A percentile compares a stretch with the other conserved stretches of the same genome.
Conservation (phyloP, 2,113 vertebrate species). For the Seriola quinqueradiata region DNA sequence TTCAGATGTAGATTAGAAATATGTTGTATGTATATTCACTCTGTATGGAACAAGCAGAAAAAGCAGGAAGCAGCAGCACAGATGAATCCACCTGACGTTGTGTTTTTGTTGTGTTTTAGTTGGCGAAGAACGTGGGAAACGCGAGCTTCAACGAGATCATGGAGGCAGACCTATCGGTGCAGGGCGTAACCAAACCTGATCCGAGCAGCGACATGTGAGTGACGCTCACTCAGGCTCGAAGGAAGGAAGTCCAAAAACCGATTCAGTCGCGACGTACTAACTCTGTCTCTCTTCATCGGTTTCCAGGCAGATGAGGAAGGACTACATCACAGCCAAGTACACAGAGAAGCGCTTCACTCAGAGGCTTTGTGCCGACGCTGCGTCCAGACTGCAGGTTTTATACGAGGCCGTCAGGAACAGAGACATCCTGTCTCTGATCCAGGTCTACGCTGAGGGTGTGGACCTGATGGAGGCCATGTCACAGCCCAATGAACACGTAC, state of each 20-base stretch:
- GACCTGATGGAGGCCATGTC: constrained; percentile 92
- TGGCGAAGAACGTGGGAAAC: constrained; percentile 98
- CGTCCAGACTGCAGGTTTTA: constrained; percentile 86
- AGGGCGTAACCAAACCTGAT: constrained; percentile 88
- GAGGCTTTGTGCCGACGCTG: constrained; percentile 82
- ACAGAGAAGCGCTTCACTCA: constrained; percentile 91
- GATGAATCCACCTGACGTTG: neutral
- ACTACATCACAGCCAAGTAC: constrained; percentile 97
- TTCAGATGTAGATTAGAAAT: too few species aligned
- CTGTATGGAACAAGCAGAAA: too few species aligned
- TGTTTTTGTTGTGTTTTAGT: constrained; percentile 77
- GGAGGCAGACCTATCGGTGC: constrained; percentile 90
- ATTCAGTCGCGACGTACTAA: neutral
- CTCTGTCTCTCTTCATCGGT: neutral
- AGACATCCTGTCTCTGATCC: constrained; percentile 92
- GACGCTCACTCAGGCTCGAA: too few species aligned
- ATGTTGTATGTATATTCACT: too few species aligned
- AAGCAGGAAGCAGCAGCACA: neutral
- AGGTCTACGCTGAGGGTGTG: constrained; percentile 92
- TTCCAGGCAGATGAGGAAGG: constrained; percentile 93
- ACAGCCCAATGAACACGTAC: constrained; percentile 91
- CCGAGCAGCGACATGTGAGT: constrained; percentile 96
- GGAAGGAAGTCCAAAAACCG: neutral
- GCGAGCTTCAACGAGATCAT: constrained; percentile 97
- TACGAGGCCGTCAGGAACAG: constrained; percentile 90